Evolutionary conservation across 1,140 invertebrate species (phyloP).

Genomic region (Myzus persicae): DNA sequence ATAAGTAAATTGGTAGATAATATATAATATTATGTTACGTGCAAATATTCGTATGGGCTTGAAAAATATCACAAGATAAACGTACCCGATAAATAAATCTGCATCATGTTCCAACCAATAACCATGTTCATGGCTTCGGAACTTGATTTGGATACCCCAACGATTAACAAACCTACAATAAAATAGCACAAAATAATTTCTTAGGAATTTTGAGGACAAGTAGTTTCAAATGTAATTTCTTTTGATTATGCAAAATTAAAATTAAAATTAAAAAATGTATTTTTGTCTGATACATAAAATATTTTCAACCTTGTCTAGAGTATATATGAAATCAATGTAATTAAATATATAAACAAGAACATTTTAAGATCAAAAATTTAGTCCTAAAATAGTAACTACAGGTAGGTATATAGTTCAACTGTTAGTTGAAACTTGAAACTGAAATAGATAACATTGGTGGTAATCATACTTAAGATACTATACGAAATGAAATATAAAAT

Average conservation of each 20-base stretch:
- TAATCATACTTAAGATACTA: not conserved
- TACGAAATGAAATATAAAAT: not conserved
- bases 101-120: conserved; percentile 42
- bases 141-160: not conserved
- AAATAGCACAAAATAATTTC: not conserved
- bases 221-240: not conserved
- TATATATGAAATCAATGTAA: not conserved
- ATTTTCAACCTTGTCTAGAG: not conserved
- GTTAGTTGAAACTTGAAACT: not conserved
- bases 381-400: not conserved
- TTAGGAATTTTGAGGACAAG: not conserved
- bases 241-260: not conserved
- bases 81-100: conserved; percentile 40
- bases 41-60: not conserved
- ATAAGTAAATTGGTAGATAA: not conserved
- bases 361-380: not conserved
- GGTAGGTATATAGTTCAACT: not conserved
- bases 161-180: conserved; percentile 43
- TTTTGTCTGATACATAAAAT: not conserved
- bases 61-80: not conserved
- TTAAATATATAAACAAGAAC: not conserved
- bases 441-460: not conserved
- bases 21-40: not conserved
- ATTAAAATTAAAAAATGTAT: not conserved
- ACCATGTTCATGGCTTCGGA: conserved; percentile 24